phyloP scores from a whole-genome alignment of 2,888 invertebrate genomes.

The Diloba caeruleocephala region DNA sequence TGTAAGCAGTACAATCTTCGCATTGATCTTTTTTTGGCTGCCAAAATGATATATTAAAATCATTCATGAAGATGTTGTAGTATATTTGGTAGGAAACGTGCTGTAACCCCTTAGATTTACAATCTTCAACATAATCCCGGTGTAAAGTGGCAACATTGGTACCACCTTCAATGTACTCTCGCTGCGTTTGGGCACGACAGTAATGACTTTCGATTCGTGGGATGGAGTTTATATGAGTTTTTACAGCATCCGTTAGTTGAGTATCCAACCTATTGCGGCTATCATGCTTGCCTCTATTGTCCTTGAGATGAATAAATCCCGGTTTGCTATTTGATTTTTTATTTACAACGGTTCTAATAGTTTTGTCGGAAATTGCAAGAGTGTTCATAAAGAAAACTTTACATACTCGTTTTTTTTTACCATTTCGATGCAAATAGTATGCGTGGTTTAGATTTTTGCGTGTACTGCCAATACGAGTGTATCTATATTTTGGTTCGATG shows the following conservation, averaged over 20 bases:
- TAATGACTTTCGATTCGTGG: conserved; percentile 34
- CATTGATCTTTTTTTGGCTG: conserved; percentile 46
- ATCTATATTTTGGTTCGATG: conserved; percentile 18
- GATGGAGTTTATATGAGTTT: conserved; percentile 33
- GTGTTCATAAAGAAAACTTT: conserved; percentile 27
- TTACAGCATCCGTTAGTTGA: conserved; percentile 16
- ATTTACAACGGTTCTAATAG: conserved; percentile 27
- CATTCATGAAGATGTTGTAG: conserved; percentile 24
- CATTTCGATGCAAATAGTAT: conserved; percentile 14
- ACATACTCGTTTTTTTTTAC: conserved; percentile 16
- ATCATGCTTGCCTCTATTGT: conserved; percentile 25
- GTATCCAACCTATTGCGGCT: conserved; percentile 16
- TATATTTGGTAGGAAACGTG: conserved; percentile 31
- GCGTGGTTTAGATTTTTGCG: conserved; percentile 22
- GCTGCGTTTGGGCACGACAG: conserved; percentile 2
- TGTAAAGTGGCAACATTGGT: conserved; percentile 30
- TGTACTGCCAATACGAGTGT: conserved; percentile 14
- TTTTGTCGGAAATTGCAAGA: conserved; percentile 17
- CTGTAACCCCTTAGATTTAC: conserved; percentile 13
- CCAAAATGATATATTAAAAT: conserved; percentile 41
- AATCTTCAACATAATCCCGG: conserved; percentile 15
- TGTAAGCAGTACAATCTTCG: conserved; percentile 35
- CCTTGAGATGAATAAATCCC: conserved; percentile 9
- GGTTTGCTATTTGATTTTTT: conserved; percentile 7
- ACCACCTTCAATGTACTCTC: conserved; percentile 1